A percentile compares a stretch with the other conserved stretches of the same genome.
Evolutionary conservation across 2,888 invertebrate genomes (phyloP).

Genomic region (Amphipoea oculea): DNA sequence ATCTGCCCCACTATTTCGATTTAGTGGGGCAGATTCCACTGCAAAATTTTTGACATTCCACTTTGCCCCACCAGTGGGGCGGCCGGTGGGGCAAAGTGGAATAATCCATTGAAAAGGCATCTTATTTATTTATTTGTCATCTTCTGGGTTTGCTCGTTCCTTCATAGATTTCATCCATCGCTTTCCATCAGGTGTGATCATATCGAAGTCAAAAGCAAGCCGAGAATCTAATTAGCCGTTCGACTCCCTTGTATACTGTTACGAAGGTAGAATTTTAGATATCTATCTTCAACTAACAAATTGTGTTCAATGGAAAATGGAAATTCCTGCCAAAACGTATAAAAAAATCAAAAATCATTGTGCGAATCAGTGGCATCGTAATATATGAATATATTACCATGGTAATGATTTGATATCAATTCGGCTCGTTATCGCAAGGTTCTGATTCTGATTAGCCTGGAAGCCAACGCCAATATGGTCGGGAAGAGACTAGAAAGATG

Average conservation of each 20-base stretch:
- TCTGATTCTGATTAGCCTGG: conserved; percentile 15
- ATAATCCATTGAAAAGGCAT: no score
- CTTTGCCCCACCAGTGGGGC: no score
- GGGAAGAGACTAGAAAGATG: neutral
- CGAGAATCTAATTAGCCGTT: no score
- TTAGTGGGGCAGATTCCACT: no score
- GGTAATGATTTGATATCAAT: conserved; percentile 12
- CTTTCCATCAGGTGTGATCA: neutral
- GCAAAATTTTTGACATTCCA: no score
- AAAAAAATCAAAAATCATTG: no score
- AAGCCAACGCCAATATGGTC: neutral
- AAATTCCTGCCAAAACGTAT: neutral
- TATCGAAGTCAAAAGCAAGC: neutral
- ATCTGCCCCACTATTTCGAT: no score
- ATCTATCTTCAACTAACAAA: neutral
- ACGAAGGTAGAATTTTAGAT: neutral
- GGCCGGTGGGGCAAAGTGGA: no score
- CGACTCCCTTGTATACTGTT: neutral
- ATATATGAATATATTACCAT: conserved; percentile 14
- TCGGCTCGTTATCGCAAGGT: conserved; percentile 12
- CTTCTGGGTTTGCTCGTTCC: neutral
- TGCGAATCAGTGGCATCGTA: conserved; percentile 8
- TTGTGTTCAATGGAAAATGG: neutral
- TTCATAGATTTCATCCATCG: neutral
- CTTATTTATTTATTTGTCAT: no score